phyloP scores from a whole-genome alignment of 2,888 invertebrate genomes.

The Acanthopleura granulata region DNA sequence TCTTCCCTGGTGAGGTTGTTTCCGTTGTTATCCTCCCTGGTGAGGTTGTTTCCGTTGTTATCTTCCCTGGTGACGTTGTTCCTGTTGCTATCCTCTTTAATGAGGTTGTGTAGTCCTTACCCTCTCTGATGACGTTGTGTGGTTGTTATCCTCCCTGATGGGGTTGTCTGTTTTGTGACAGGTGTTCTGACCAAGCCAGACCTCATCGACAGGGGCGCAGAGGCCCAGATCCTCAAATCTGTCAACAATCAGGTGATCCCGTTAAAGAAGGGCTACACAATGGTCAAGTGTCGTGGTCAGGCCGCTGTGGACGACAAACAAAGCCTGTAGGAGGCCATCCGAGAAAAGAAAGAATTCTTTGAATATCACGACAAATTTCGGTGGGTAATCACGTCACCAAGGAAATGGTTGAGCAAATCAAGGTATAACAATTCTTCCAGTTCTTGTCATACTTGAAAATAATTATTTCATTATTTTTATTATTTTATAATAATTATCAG shows the following conservation, averaged over 20 bases:
- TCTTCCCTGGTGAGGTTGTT: too few species aligned
- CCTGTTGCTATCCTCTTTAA: too few species aligned
- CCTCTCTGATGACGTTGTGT: too few species aligned
- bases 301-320: conserved; percentile 23
- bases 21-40: too few species aligned
- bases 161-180: background rate
- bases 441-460: too few species aligned
- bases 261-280: conserved; percentile 29
- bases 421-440: background rate
- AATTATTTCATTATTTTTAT: too few species aligned
- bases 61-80: too few species aligned
- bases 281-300: conserved; percentile 32
- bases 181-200: conserved; percentile 35
- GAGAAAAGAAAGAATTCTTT: conserved; percentile 27
- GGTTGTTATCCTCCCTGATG: too few species aligned
- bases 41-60: too few species aligned
- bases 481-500: too few species aligned
- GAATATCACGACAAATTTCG: conserved; percentile 18
- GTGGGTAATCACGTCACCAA: background rate
- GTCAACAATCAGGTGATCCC: conserved; percentile 24
- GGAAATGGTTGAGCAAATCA: background rate
- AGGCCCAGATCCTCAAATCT: conserved; percentile 23
- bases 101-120: too few species aligned
- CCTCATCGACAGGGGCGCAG: conserved; percentile 28
- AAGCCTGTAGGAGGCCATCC: conserved; percentile 22